Conservation (phyloP, 2,797 vertebrate species). For the Xyrichtys novacula region DNA sequence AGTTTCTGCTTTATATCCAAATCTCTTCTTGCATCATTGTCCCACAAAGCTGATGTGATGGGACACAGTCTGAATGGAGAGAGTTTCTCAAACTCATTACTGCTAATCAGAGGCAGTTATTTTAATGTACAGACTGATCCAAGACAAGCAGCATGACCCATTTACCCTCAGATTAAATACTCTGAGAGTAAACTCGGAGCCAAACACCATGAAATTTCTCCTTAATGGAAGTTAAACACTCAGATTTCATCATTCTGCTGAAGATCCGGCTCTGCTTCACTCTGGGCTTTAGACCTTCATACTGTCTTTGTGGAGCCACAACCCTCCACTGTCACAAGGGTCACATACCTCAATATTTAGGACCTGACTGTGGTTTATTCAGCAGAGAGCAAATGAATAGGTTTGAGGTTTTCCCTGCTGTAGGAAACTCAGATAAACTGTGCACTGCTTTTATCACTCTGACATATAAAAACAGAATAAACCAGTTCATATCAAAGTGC, state of each 20-base stretch:
- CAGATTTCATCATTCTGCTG: slow-evolving; percentile 17
- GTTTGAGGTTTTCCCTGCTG: too few relatives aligned
- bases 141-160: slow-evolving; percentile 76
- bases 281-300: neutral
- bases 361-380: too few relatives aligned
- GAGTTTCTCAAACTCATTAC: slow-evolving; percentile 70
- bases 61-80: slow-evolving; percentile 67
- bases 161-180: slow-evolving; percentile 66
- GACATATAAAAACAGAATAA: too few relatives aligned
- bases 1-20: slow-evolving; percentile 56
- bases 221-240: slow-evolving; percentile 57
- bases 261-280: slow-evolving; percentile 9
- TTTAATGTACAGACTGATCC: slow-evolving; percentile 56
- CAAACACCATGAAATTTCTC: slow-evolving; percentile 43
- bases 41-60: slow-evolving; percentile 34
- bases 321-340: too few relatives aligned
- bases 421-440: too few relatives aligned
- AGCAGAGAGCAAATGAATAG: too few relatives aligned
- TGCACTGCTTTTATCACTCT: too few relatives aligned
- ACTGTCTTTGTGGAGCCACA: too few relatives aligned
- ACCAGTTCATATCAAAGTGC: too few relatives aligned
- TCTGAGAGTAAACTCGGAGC: slow-evolving; percentile 55
- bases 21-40: slow-evolving; percentile 57
- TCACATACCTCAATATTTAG: too few relatives aligned
- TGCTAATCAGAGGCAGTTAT: slow-evolving; percentile 75